These are phyloP conservation scores for Cosmia trapezina DNA, from an alignment of 2,888 invertebrate genomes.

Conservation along the genomic window DNA sequence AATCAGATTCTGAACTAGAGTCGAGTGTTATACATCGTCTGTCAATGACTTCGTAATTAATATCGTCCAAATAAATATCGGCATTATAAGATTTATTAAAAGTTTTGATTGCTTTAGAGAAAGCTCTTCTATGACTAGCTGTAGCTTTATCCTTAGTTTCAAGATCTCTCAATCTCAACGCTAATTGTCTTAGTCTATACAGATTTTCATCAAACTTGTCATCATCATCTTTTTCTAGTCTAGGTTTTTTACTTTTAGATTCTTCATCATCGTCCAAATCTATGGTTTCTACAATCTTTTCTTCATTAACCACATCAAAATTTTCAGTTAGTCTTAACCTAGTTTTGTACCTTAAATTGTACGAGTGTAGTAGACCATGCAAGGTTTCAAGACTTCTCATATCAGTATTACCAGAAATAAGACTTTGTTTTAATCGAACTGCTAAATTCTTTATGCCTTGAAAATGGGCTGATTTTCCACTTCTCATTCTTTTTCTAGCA, in stretches of 20 bases:
- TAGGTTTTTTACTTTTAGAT: slow-evolving; percentile 71
- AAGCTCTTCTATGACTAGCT: slow-evolving; percentile 78
- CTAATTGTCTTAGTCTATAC: slow-evolving; percentile 73
- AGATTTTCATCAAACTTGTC: slow-evolving; percentile 74
- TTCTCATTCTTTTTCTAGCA: slow-evolving; percentile 67
- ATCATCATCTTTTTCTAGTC: slow-evolving; percentile 57
- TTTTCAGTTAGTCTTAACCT: slow-evolving; percentile 72
- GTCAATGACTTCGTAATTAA: slow-evolving; percentile 76
- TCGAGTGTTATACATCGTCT: slow-evolving; percentile 77
- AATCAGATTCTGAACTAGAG: slow-evolving; percentile 82
- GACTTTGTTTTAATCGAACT: slow-evolving; percentile 69
- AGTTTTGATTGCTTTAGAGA: slow-evolving; percentile 80
- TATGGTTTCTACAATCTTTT: slow-evolving; percentile 80
- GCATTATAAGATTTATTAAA: slow-evolving; percentile 83
- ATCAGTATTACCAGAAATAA: slow-evolving; percentile 63
- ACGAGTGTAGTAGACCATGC: slow-evolving; percentile 75
- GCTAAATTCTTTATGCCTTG: slow-evolving; percentile 74
- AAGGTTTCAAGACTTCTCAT: slow-evolving; percentile 70
- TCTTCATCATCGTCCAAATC: slow-evolving; percentile 80
- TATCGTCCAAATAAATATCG: slow-evolving; percentile 76
- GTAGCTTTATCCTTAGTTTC: slow-evolving; percentile 72
- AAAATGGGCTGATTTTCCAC: slow-evolving; percentile 69
- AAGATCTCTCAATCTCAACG: slow-evolving; percentile 74
- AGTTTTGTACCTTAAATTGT: slow-evolving; percentile 77
- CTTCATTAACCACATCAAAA: slow-evolving; percentile 74